phyloP scores from a whole-genome alignment of 2,888 invertebrate species.

The Sphecodes monilicornis region DNA sequence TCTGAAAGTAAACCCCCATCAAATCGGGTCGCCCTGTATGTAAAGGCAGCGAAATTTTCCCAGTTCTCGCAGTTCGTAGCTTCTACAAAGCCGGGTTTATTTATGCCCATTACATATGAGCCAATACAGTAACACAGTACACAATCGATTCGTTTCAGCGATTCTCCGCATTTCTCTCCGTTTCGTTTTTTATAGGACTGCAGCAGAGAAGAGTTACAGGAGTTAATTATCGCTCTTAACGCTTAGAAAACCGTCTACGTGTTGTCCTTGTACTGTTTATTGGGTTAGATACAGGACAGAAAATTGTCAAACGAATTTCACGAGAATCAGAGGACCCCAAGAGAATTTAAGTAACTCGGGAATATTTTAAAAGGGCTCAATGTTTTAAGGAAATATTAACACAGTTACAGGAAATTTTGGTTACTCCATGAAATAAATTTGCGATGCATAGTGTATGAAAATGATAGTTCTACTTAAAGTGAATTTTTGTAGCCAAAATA shows the following conservation, averaged over 20 bases:
- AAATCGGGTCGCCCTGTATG: background rate
- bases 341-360: background rate
- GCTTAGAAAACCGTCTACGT: background rate
- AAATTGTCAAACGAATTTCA: background rate
- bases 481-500: background rate
- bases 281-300: background rate
- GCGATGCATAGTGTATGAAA: background rate
- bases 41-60: background rate
- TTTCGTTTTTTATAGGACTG: slow-evolving; percentile 11
- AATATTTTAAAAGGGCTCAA: background rate
- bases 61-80: background rate
- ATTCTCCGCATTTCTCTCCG: slow-evolving; percentile 4
- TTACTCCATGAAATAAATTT: background rate
- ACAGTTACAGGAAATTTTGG: background rate
- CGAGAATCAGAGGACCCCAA: background rate
- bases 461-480: background rate
- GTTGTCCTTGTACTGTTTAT: background rate
- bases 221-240: background rate
- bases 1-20: background rate
- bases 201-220: background rate
- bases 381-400: background rate
- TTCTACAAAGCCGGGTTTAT: slow-evolving; percentile 29
- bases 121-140: background rate
- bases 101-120: slow-evolving; percentile 20
- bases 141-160: slow-evolving; percentile 24